Evolutionary conservation across 2,888 invertebrate species (phyloP), one percentile per base, ranked within the genome.

Genomic region (Acheta domesticus): DNA sequence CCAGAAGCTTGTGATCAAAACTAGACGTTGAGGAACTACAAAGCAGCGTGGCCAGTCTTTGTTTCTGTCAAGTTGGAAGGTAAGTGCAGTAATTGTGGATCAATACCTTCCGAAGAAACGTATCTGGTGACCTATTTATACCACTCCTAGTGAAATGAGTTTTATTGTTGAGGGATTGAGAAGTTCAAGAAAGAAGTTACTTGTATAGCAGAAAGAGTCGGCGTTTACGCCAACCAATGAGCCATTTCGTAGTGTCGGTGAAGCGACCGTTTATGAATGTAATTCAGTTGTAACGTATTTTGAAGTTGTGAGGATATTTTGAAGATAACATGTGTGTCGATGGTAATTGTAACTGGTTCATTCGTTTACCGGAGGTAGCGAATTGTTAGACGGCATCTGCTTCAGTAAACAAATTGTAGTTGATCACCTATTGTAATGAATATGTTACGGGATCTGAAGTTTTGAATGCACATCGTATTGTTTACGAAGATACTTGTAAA

Each of bases 21-120:
- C 80, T 77, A 81, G 80, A 81, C 82, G 80, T 81, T 82, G 82
- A 36, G 62, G 77, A 82, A 81, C 80, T 82, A 82, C 82, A 82
- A 82, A 82, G 82, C 82, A 82, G 82, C 82, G 82, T 82, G 82
- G 82, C 82, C 81, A 81, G 80, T 81, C 82, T 82, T 82, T 82
- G 82, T 82, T 82, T 82, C 82, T 82, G 82, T 82, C 82, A 82
- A 82, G 81, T 82, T 81, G 78, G 81, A 79, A 82, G 82, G 82
- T 82, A 82, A 82, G 82, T 80, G 80, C 80, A 81, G 80, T 81
- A 80, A 82, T 82, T 82, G 74, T 81, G 82, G 82, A 82, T 82
- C 82, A 82, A 81, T 82, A 82, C 80, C 77, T 76, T 50, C 74
- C 77, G 79, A 81, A 82, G 81, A 81, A 79, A 82, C 80, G 82